These are phyloP conservation scores for Chironomus tepperi DNA, from an alignment of 1,140 invertebrate genomes.

Conservation along the genomic window DNA sequence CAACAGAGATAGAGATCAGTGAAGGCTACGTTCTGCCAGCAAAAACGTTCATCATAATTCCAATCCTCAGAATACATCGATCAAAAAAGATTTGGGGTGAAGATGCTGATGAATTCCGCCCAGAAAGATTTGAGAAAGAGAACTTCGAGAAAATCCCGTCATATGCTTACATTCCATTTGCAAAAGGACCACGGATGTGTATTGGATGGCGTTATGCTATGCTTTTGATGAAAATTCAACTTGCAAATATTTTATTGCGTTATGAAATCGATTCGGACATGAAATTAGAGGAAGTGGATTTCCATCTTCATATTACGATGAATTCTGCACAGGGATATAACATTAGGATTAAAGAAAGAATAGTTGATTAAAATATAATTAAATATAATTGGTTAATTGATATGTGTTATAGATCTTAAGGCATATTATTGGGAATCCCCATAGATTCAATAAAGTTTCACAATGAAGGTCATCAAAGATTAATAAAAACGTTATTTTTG, in stretches of 20 bases:
- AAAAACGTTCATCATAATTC: slow-evolving; percentile 30
- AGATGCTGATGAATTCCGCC: slow-evolving; percentile 34
- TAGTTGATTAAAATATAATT: too few relatives aligned
- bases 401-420: too few relatives aligned
- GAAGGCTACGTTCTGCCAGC: slow-evolving; percentile 31
- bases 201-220: slow-evolving; percentile 36
- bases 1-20: slow-evolving; percentile 27
- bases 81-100: slow-evolving; percentile 33
- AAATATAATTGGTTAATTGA: too few relatives aligned
- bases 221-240: slow-evolving; percentile 36
- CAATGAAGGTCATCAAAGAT: too few relatives aligned
- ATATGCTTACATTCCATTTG: slow-evolving; percentile 36
- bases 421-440: too few relatives aligned
- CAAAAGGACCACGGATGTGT: slow-evolving; percentile 35
- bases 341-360: too few relatives aligned
- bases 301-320: not conserved
- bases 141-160: slow-evolving; percentile 33
- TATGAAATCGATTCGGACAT: not conserved
- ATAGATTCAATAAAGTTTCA: too few relatives aligned
- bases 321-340: too few relatives aligned
- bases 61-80: slow-evolving; percentile 34
- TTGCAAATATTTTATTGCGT: slow-evolving; percentile 24
- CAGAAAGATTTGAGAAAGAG: slow-evolving; percentile 34
- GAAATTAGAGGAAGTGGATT: not conserved
- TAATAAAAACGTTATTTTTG: too few relatives aligned